Evolutionary conservation across 2,888 invertebrate genomes (phyloP), one percentile per base, ranked within the genome.

Genomic region (Lapara coniferarum): DNA sequence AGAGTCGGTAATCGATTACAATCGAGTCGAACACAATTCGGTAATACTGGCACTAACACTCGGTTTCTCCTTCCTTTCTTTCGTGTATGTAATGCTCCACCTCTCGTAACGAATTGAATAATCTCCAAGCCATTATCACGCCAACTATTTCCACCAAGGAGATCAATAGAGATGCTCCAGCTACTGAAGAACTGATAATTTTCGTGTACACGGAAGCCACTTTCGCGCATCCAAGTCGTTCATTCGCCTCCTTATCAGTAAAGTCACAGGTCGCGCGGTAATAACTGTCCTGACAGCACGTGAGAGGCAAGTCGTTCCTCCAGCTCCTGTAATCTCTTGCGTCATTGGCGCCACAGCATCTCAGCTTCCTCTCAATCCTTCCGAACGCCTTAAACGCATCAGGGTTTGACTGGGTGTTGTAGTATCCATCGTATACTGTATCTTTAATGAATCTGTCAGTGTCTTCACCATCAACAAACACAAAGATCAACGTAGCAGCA

Each of bases 201-300:
- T 93, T 93, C 0, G 92, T 90, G 74, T 93, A 93, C 30, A 92
- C 93, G n/a, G 93, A 78, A 0, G 93, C 93, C 70, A 93, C 93
- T 83, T 93, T 93, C 74, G 93, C 92, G 84, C 93, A 93, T 57
- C 93, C 93, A 57, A 93, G 77, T 77, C 93, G 82, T 71, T 93
- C 93, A 71, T 93, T 93, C 0, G 93, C 93, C 76, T 93, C 93
- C 76, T 93, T 93, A 67, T 93, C 93, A 0, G 93, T 93, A 75
- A 93, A 93, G 63, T 93, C 93, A 69, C 93, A 93, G 12, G 86
- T 88, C 0, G 93, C 87, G 71, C 92, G 74, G 76, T 92, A 92
- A 75, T 92, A 91, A 76, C 92, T 92, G 71, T 93, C 93, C 72
- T 83, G 76, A 67, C 93, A 93, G 77, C 93, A 93, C 7, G 92